Evolutionary conservation across 2,888 invertebrate genomes (phyloP), one percentile per base, ranked within the genome.

Genomic region (Branchellion lobata): DNA sequence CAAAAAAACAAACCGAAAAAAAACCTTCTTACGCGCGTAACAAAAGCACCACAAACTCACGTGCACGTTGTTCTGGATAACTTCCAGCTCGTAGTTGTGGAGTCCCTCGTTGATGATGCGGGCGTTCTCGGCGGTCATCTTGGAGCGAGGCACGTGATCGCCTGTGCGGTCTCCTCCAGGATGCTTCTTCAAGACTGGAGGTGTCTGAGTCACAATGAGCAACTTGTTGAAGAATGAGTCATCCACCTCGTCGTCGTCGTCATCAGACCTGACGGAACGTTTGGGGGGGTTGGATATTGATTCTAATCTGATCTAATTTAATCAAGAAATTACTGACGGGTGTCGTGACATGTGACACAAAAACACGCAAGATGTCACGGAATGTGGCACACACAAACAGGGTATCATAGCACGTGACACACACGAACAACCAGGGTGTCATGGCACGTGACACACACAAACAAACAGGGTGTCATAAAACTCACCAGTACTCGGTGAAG

Each of bases 51-150:
- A 24, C n/a, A 51, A 11, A 69, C 36, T 24, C 27, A 77, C 71
- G 69, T 78, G 31, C 24, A 78, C 34, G 18, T 78, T 71, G 51
- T 79, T 51, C 29, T 27, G 21, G 5, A 78, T 24, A 3, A 57
- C 24, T 86, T 96, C 96, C 86, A 96, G 95, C 88, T 99, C 98
- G 84, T 98, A 99, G 85, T 94, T 93, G 86, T 91, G 92, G 29
- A 99, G 90, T n/a, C 98, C 98, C 87, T 98, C 96, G 84, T 96
- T 96, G 84, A 99, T 99, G 68, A 94, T 93, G 89, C 95, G 93
- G 84, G 93, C 95, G 84, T 97, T 89, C 86, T 97, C 96, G 88
- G 96, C 94, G 11, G 94, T 93, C 89, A 97, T 95, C 91, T 96
- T 96, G 61, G 94, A 93, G 82, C 97, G 90, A 0, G 94, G 93